phyloP scores from a whole-genome alignment of 92 coral and sea anemone genomes.

The Paramuricea clavata region DNA sequence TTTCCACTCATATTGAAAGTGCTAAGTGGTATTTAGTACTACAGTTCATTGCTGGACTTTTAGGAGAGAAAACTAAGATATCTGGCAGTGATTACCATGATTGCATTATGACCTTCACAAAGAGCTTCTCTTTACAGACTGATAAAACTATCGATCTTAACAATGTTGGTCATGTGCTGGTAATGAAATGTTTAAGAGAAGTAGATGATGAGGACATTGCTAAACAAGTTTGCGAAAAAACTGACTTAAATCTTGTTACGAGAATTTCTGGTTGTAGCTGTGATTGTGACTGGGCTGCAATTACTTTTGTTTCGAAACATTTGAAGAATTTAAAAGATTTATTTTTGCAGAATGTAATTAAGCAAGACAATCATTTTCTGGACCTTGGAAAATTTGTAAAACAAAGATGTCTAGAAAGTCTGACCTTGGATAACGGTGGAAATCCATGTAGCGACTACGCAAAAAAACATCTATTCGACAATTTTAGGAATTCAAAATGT shows the following conservation, averaged over 20 bases:
- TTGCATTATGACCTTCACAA: not conserved
- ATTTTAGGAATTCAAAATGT: not conserved
- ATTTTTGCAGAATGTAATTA: too few species aligned
- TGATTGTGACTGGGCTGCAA: not conserved
- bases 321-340: too few species aligned
- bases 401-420: too few species aligned
- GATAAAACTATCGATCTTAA: too few species aligned
- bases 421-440: too few species aligned
- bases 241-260: not conserved
- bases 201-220: not conserved
- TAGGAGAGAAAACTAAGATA: not conserved
- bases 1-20: not conserved
- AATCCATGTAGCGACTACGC: too few species aligned
- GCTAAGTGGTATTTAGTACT: conserved; percentile 14
- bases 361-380: too few species aligned
- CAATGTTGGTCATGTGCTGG: too few species aligned
- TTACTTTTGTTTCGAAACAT: too few species aligned
- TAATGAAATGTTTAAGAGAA: conserved; percentile 9
- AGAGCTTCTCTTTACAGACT: too few species aligned
- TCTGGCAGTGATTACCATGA: not conserved
- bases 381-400: too few species aligned
- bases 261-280: not conserved
- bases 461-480: too few species aligned
- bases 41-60: conserved; percentile 33
- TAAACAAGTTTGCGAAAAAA: not conserved